Base-by-base conservation (phyloP, 2,888 invertebrate species). In the Caradrina kadenii region DNA sequence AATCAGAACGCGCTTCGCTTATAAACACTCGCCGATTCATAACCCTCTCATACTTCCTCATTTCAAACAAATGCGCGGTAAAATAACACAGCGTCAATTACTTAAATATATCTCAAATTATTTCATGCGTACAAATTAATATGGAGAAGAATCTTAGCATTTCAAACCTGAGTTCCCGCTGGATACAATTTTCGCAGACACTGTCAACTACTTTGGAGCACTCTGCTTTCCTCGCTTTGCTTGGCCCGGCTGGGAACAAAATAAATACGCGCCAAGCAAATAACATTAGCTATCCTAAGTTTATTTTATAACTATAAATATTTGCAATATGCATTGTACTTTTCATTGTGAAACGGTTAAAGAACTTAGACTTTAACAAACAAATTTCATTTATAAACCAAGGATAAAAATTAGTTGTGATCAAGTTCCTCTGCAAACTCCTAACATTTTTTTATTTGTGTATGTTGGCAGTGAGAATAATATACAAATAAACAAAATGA, bases 231-330 rank as follows among this genome's bases (percentile, higher is more conserved):
- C 89, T 86, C 79, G 82, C 56, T 90, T 94, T 94, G 89, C 87
- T 87, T 84, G 93, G 89, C 82, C 90, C 92, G 84, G 90, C 95
- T 95, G 94, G 88, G 93, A 94, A 94, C 94, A 95, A 90, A 93
- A 91, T 88, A 87, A 91, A 94, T 88, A 85, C 91, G 90, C 94
- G 93, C 94, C 87, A 89, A 93, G 94, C 95, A 88, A 90, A 88
- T 89, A 86, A 86, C 87, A 88, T 89, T 90, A 89, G 87, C 89
- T 74, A 76, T 81, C 69, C 81, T 76, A 81, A 70, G 49, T 69
- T 68, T 73, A 70, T 56, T 22, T 54, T 39, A 71, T 35, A 21
- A 60, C 69, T 15, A 65, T 31, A 63, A 71, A n/a, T 72, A 65
- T 52, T 54, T 80, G 54, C 56, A 58, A 54, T 58, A 54, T 74